Evolutionary conservation across 2,113 vertebrate genomes (phyloP).

Genomic region (Pelmatolapia mariae): DNA sequence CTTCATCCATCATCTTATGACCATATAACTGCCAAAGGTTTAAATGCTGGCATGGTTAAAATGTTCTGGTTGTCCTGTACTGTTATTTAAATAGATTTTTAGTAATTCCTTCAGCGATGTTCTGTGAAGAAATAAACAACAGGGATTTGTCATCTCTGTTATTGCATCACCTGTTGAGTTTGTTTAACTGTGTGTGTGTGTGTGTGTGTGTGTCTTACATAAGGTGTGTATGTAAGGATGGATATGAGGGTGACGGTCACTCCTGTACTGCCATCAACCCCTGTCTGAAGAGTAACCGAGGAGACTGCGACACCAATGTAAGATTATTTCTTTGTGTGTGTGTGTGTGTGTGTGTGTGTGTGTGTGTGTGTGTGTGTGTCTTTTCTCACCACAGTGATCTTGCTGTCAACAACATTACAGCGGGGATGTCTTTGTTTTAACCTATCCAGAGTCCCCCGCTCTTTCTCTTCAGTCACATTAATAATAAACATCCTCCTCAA

Average conservation of each 20-base stretch:
- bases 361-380: background rate
- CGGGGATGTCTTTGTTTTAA: background rate
- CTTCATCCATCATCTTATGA: background rate
- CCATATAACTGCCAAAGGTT: background rate
- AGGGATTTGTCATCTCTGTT: background rate
- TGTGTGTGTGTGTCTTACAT: background rate
- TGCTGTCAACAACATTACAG: too few species aligned
- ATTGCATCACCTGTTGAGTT: background rate
- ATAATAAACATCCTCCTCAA: background rate
- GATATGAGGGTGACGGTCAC: constrained; percentile 84
- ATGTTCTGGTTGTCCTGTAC: background rate
- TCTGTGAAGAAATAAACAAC: background rate
- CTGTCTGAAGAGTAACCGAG: constrained; percentile 75
- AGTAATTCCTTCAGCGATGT: background rate
- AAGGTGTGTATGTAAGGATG: constrained; percentile 69
- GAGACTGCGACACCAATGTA: constrained; percentile 85
- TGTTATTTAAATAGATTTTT: background rate
- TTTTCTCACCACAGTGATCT: background rate
- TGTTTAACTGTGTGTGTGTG: background rate
- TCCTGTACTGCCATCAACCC: constrained; percentile 79
- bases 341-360: background rate
- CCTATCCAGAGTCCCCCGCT: background rate
- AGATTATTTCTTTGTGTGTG: constrained; percentile 33
- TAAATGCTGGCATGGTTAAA: background rate
- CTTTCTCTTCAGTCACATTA: background rate